phyloP scores from a whole-genome alignment of 2,113 vertebrate genomes.

The Xenopus borealis region DNA sequence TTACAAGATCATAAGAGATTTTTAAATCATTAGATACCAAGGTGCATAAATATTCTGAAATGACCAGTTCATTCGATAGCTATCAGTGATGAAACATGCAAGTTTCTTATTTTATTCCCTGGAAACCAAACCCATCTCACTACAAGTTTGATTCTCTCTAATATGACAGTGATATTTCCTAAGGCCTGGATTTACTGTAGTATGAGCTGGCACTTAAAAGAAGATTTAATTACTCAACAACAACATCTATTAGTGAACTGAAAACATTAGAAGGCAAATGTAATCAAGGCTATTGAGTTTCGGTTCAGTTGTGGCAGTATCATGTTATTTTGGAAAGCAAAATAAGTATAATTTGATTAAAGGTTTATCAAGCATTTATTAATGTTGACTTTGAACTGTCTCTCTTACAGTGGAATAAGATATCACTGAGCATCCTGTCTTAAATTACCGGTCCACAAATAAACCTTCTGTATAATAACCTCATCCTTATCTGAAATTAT shows the following conservation, averaged over 20 bases:
- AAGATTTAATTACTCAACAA: slow-evolving; percentile 50
- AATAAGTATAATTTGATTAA: slow-evolving; percentile 67
- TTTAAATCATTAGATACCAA: background rate
- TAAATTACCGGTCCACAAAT: background rate
- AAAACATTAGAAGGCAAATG: slow-evolving; percentile 51
- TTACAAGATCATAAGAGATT: background rate
- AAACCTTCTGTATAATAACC: too few species aligned
- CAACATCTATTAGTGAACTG: slow-evolving; percentile 55
- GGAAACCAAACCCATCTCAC: slow-evolving; percentile 2
- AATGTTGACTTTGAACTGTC: slow-evolving; percentile 66
- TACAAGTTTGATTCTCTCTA: background rate
- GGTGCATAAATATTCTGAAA: background rate
- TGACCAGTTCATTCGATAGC: background rate
- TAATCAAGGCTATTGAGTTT: slow-evolving; percentile 51
- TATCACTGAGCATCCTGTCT: background rate
- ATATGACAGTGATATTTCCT: slow-evolving; percentile 33
- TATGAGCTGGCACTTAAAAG: slow-evolving; percentile 30
- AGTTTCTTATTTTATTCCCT: slow-evolving; percentile 10
- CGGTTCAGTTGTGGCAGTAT: slow-evolving; percentile 43
- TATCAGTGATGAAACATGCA: background rate
- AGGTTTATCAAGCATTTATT: slow-evolving; percentile 51
- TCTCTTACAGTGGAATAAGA: slow-evolving; percentile 59
- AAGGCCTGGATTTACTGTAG: background rate
- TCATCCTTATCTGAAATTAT: too few species aligned
- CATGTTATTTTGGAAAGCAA: slow-evolving; percentile 58